A percentile compares a stretch with the other conserved stretches of the same genome.
Conservation (phyloP, 2,797 vertebrate genomes). For the Oryzias dopingdopingensis region DNA sequence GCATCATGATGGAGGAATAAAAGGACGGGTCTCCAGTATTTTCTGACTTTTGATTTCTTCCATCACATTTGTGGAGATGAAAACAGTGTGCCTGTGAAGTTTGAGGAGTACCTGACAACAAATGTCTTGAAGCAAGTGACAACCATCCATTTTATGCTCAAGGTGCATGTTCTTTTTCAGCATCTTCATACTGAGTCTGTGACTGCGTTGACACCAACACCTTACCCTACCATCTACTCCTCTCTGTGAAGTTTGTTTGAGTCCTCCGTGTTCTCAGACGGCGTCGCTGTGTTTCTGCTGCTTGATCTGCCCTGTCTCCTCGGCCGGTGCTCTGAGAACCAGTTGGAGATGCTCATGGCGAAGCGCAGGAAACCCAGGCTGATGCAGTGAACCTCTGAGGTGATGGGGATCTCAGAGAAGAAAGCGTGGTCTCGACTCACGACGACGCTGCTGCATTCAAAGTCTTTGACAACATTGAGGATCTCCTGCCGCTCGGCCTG, state of each 20-base stretch:
- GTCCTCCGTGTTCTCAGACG: constrained; percentile 48
- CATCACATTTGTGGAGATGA: constrained; percentile 27
- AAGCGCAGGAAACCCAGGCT: constrained; percentile 77
- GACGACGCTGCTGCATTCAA: constrained; percentile 67
- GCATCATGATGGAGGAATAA: constrained; percentile 20
- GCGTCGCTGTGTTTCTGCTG: constrained; percentile 12
- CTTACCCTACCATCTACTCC: constrained; percentile 39
- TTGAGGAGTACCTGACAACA: constrained; percentile 74
- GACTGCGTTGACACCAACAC: constrained; percentile 33
- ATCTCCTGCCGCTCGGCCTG: constrained; percentile 84
- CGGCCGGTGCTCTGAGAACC: constrained; percentile 75
- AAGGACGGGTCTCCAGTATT: neutral
- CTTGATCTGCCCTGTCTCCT: constrained; percentile 27
- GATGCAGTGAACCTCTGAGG: constrained; percentile 80
- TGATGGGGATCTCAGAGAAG: constrained; percentile 83
- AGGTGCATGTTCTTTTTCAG: constrained; percentile 64
- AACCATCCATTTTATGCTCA: constrained; percentile 53
- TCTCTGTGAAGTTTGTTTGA: constrained; percentile 51
- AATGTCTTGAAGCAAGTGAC: constrained; percentile 55
- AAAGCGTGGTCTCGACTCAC: constrained; percentile 75
- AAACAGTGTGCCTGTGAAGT: constrained; percentile 58
- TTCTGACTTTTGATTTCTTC: too few relatives aligned
- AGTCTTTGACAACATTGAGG: constrained; percentile 83
- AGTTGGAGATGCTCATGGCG: constrained; percentile 76
- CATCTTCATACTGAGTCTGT: constrained; percentile 42